phyloP scores from a whole-genome alignment of 1,140 invertebrate genomes.

The Drosophila asahinai region DNA sequence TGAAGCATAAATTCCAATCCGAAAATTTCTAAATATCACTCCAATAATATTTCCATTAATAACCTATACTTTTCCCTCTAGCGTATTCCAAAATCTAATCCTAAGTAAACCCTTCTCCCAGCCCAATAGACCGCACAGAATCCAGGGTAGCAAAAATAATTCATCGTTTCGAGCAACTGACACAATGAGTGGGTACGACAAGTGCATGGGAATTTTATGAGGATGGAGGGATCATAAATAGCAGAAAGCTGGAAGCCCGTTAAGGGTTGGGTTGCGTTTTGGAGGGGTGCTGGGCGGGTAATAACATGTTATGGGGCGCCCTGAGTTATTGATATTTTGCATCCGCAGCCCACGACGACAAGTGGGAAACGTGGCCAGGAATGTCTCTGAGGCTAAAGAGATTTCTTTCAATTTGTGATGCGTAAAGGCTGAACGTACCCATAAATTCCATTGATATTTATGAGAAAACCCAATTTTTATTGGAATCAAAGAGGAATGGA shows the following conservation, averaged over 20 bases:
- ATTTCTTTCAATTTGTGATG: conserved; percentile 44
- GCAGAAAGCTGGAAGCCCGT: conserved; percentile 49
- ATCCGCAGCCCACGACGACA: conserved; percentile 34
- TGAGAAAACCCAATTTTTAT: conserved; percentile 34
- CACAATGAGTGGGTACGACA: conserved; percentile 42
- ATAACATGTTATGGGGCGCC: conserved; percentile 27
- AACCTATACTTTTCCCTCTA: too few relatives aligned
- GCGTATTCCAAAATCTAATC: background rate
- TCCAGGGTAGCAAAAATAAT: conserved; percentile 37
- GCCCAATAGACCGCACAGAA: background rate
- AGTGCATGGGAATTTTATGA: conserved; percentile 44
- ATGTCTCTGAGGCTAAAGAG: conserved; percentile 31
- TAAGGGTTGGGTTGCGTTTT: conserved; percentile 20
- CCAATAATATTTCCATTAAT: too few relatives aligned
- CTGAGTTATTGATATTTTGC: conserved; percentile 52
- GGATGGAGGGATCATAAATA: conserved; percentile 48
- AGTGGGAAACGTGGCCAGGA: conserved; percentile 31
- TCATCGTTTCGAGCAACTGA: conserved; percentile 41
- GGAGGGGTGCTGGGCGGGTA: background rate
- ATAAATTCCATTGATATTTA: conserved; percentile 54
- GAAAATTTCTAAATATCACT: too few relatives aligned
- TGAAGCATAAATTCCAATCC: too few relatives aligned
- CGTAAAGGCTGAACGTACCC: conserved; percentile 10
- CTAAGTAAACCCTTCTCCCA: background rate
- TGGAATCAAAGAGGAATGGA: conserved; percentile 16